phyloP scores from a whole-genome alignment of 2,797 vertebrate genomes.

The Eulemur rubriventer region DNA sequence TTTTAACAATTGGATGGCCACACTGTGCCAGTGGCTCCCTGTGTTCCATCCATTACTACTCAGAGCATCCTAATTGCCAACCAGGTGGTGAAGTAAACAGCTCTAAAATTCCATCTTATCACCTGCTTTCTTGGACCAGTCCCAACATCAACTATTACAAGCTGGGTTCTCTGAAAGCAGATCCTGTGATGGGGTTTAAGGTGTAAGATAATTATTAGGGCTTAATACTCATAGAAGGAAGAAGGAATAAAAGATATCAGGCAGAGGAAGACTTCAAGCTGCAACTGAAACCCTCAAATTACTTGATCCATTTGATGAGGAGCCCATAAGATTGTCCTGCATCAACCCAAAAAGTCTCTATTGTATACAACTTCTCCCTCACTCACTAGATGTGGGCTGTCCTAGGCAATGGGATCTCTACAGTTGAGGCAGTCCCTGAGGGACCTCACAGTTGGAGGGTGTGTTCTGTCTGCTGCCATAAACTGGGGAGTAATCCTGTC shows the following conservation, averaged over 20 bases:
- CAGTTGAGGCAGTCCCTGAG: background rate
- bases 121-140: background rate
- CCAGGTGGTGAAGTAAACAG: background rate
- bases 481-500: background rate
- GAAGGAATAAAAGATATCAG: background rate
- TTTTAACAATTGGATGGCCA: background rate
- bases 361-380: background rate
- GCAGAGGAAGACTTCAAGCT: background rate
- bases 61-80: background rate
- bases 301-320: background rate
- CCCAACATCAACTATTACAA: background rate
- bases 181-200: background rate
- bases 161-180: background rate
- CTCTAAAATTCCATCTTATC: background rate
- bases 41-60: background rate
- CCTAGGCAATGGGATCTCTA: background rate
- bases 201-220: background rate
- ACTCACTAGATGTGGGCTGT: background rate
- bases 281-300: background rate
- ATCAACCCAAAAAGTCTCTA: background rate
- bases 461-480: background rate
- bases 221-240: background rate
- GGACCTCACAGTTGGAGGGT: background rate
- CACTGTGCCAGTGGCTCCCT: background rate
- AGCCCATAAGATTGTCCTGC: background rate